These are phyloP conservation scores for Ptycholaimellus sp. DNA, from an alignment of 2,888 invertebrate species.

Conservation along the genomic window DNA sequence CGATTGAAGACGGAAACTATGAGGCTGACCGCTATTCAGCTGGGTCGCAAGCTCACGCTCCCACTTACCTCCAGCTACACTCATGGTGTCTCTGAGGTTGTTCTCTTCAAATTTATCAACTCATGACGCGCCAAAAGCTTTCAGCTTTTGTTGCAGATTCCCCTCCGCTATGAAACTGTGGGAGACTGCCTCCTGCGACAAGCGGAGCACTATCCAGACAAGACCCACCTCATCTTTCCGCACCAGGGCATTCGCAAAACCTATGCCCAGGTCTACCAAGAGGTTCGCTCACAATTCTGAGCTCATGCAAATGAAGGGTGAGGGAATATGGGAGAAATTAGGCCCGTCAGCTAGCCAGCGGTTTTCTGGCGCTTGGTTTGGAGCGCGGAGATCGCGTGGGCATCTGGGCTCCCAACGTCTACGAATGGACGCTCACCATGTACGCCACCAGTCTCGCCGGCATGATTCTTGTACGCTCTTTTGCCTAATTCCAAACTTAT, in stretches of 20 bases:
- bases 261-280: slow-evolving; percentile 3
- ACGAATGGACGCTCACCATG: slow-evolving; percentile 49
- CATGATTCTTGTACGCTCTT: slow-evolving; percentile 39
- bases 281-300: slow-evolving; percentile 6
- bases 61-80: slow-evolving; percentile 3
- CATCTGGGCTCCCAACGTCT: slow-evolving; percentile 51
- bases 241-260: slow-evolving; percentile 6
- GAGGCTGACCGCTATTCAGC: no score
- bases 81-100: slow-evolving; percentile 4
- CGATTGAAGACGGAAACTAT: no score
- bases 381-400: slow-evolving; percentile 48
- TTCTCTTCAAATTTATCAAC: slow-evolving; percentile 1
- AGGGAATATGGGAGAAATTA: slow-evolving; percentile 22
- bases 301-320: no score
- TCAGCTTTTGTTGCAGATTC: no score
- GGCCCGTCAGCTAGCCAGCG: slow-evolving; percentile 47
- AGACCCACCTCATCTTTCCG: slow-evolving; percentile 4
- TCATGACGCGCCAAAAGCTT: no score
- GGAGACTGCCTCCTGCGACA: slow-evolving; percentile 3
- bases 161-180: no score
- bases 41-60: no score
- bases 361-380: slow-evolving; percentile 44
- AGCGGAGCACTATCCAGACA: slow-evolving; percentile 3
- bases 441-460: slow-evolving; percentile 48
- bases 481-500: no score